These are phyloP conservation scores for Hydraecia micacea DNA, from an alignment of 2,888 invertebrate species.

Conservation along the genomic window DNA sequence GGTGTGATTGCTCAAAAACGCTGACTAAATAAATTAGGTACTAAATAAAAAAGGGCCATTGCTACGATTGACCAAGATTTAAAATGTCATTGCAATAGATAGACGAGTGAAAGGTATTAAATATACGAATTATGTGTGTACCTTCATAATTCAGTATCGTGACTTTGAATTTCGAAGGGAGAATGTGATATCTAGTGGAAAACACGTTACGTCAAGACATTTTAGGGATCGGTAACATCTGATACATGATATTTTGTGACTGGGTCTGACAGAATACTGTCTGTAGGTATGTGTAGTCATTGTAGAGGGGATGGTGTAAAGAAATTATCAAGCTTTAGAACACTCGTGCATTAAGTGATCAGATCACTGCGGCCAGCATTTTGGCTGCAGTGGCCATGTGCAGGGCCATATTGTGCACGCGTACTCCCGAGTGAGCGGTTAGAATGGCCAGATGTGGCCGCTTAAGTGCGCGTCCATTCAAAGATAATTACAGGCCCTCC, in stretches of 20 bases:
- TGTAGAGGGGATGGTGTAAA: conserved; percentile 31
- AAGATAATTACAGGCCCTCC: neutral
- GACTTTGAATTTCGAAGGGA: conserved; percentile 57
- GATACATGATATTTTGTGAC: conserved; percentile 40
- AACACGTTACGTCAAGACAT: conserved; percentile 53
- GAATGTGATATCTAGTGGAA: conserved; percentile 65
- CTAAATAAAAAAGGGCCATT: conserved; percentile 32
- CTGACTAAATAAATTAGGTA: conserved; percentile 48
- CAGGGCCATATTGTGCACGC: neutral
- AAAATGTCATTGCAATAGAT: conserved; percentile 66
- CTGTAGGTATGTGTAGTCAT: conserved; percentile 26
- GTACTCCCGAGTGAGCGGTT: conserved; percentile 43
- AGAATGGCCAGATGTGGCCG: conserved; percentile 12
- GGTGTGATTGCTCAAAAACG: conserved; percentile 66
- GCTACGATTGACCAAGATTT: conserved; percentile 72
- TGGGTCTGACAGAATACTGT: conserved; percentile 39
- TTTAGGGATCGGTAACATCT: conserved; percentile 48
- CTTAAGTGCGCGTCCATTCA: conserved; percentile 16
- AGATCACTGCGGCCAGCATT: neutral
- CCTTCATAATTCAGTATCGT: conserved; percentile 50
- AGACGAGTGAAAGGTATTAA: conserved; percentile 52
- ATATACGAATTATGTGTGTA: conserved; percentile 52
- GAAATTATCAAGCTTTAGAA: conserved; percentile 16
- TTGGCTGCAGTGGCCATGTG: neutral
- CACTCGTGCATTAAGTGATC: conserved; percentile 23